These are phyloP conservation scores for Epicauta chinensis DNA, from an alignment of 1,140 invertebrate genomes.

Conservation along the genomic window DNA sequence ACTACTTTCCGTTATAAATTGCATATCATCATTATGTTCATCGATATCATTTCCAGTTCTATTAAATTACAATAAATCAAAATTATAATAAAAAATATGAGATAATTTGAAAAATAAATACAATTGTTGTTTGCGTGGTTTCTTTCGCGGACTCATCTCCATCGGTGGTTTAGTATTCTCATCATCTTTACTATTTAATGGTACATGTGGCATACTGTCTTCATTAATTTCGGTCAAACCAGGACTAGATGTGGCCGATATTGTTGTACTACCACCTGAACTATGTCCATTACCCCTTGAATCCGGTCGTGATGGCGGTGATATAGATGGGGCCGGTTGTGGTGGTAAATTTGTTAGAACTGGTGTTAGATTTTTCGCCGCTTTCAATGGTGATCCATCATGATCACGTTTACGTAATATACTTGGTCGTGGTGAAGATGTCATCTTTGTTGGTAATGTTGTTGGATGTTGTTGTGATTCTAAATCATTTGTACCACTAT, in stretches of 20 bases:
- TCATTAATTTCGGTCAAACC: slow-evolving; percentile 59
- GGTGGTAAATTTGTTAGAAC: slow-evolving; percentile 42
- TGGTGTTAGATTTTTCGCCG: slow-evolving; percentile 42
- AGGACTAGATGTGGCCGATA: slow-evolving; percentile 71
- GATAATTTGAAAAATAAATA: slow-evolving; percentile 39
- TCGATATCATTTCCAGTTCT: slow-evolving; percentile 59
- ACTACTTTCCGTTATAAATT: slow-evolving; percentile 54
- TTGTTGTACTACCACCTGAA: slow-evolving; percentile 64
- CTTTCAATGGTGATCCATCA: slow-evolving; percentile 37
- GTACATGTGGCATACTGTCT: slow-evolving; percentile 46
- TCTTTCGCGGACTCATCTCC: slow-evolving; percentile 60
- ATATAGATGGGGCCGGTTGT: slow-evolving; percentile 41
- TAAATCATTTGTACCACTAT: not conserved
- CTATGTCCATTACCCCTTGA: slow-evolving; percentile 49
- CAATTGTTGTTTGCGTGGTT: slow-evolving; percentile 69
- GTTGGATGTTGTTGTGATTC: slow-evolving; percentile 21
- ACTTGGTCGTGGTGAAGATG: slow-evolving; percentile 40
- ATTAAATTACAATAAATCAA: slow-evolving; percentile 28
- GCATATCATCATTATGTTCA: slow-evolving; percentile 63
- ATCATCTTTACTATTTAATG: slow-evolving; percentile 33
- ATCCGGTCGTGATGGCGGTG: slow-evolving; percentile 45
- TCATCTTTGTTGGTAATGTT: slow-evolving; percentile 29
- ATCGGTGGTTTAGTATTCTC: slow-evolving; percentile 34
- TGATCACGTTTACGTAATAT: slow-evolving; percentile 42
- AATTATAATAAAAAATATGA: not conserved